Conservation (phyloP, 2,113 vertebrate species). For the Bos javanicus region DNA sequence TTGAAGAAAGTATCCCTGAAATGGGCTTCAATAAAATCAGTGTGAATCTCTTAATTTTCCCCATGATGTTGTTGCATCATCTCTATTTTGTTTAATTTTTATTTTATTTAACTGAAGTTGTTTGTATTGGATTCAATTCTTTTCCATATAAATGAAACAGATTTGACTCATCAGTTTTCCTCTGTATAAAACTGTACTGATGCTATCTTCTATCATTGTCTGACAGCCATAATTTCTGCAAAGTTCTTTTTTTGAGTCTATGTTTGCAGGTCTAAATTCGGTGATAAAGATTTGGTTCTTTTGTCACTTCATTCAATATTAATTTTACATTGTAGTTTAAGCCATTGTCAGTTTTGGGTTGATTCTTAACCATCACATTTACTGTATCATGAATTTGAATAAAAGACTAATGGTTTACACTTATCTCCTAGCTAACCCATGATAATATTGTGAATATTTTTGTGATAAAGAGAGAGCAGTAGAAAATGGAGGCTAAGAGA, state of each 20-base stretch:
- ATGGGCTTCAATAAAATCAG: background rate
- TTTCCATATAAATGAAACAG: background rate
- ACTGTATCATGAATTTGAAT: background rate
- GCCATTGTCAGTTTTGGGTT: background rate
- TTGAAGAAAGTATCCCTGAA: background rate
- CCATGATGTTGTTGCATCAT: background rate
- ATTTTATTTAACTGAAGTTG: constrained; percentile 11
- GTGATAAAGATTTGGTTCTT: background rate
- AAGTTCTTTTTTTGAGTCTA: background rate
- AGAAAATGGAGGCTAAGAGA: background rate
- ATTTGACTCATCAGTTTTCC: background rate
- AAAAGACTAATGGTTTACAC: background rate
- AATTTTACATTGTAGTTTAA: background rate
- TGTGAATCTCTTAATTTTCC: background rate
- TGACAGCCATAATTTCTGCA: background rate
- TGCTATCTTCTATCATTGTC: background rate
- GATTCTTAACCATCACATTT: background rate
- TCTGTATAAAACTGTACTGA: background rate
- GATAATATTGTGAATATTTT: background rate
- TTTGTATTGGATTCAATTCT: background rate
- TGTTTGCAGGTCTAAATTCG: background rate
- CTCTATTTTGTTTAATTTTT: background rate
- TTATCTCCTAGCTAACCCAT: background rate
- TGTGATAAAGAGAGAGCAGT: background rate
- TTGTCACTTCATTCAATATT: background rate